Base-by-base conservation (phyloP, 2,797 vertebrate species). In the Otus scops region DNA sequence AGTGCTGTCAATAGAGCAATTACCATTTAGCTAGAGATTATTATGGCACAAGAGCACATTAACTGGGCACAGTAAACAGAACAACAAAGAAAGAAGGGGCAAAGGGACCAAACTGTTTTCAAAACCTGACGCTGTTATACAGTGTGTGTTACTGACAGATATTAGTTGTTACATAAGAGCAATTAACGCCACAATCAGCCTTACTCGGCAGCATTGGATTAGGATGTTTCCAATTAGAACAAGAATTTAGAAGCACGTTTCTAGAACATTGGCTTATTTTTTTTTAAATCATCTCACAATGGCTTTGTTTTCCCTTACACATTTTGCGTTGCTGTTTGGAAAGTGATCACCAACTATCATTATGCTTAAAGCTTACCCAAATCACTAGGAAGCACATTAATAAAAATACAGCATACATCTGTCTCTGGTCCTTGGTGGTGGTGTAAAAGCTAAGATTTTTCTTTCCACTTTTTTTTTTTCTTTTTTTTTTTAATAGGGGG, bases 1-100 rank as follows among this genome's bases (percentile, higher is more conserved):
- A 98, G 97, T 96, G 98, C 98, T 98, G 98, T 98, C 98, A 98
- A 98, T 98, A 98, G 98, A 99, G 98, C 98, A 98, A 99, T 99
- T 99, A 99, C 98, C 97, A 98, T 98, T 98, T 98, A 98, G 98
- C 97, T 97, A 81, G 97, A 98, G 98, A 98, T 98, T 98, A 98
- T 98, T 97, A 97, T 98, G 98, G 98, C 98, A 98, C 98, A 98
- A 98, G 98, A 98, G 97, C 97, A 97, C 97, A 98, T 98, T 98
- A 98, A 98, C 98, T 97, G 97, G 97, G 98, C 97, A 98, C 96
- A 97, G 97, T 97, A 98, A 98, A 98, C 97, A 98, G 85, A 98
- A 98, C 96, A 98, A 98, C 97, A 98, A 97, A 98, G 96, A 95
- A 98, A 95, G 91, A 97, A 96, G 96, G 97, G 97, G 98, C 96